Percentiles rank a stretch among this genome's conserved stretches.
Evolutionary conservation across 2,888 invertebrate genomes (phyloP).

Genomic region (Microctonus hyperodae): DNA sequence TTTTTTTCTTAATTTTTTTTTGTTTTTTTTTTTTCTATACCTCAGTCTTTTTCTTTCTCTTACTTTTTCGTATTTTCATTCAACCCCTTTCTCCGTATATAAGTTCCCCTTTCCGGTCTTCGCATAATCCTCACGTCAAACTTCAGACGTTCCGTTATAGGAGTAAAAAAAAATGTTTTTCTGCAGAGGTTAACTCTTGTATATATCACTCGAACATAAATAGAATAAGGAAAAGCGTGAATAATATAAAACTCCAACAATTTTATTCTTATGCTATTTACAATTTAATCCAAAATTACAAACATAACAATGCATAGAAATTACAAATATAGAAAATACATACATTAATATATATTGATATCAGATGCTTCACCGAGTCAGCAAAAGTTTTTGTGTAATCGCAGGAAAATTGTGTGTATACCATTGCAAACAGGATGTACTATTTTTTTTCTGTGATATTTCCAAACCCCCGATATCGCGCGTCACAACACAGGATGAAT

Average conservation of each 20-base stretch:
- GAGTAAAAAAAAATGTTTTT: slow-evolving; percentile 30
- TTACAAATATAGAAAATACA: not conserved
- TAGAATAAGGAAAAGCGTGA: slow-evolving; percentile 7
- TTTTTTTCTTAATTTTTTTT: slow-evolving; percentile 26
- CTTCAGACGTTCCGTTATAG: slow-evolving; percentile 37
- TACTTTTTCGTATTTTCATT: slow-evolving; percentile 13
- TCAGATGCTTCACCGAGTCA: not conserved
- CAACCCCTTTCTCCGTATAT: not conserved
- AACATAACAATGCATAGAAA: not conserved
- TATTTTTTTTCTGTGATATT: slow-evolving; percentile 18
- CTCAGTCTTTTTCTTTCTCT: not conserved
- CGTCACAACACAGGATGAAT: slow-evolving; percentile 1
- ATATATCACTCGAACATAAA: not conserved
- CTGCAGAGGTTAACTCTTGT: not conserved
- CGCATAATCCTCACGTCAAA: slow-evolving; percentile 40
- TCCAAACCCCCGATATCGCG: not conserved
- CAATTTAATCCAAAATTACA: not conserved
- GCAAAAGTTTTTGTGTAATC: not conserved
- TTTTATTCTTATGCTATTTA: not conserved
- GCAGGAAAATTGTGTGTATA: not conserved
- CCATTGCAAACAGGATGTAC: not conserved
- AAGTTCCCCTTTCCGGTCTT: slow-evolving; percentile 12
- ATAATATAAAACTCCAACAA: not conserved
- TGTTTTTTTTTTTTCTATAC: slow-evolving; percentile 2
- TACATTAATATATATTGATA: not conserved